phyloP scores from a whole-genome alignment of 2,113 vertebrate genomes.

The Pteronura brasiliensis region DNA sequence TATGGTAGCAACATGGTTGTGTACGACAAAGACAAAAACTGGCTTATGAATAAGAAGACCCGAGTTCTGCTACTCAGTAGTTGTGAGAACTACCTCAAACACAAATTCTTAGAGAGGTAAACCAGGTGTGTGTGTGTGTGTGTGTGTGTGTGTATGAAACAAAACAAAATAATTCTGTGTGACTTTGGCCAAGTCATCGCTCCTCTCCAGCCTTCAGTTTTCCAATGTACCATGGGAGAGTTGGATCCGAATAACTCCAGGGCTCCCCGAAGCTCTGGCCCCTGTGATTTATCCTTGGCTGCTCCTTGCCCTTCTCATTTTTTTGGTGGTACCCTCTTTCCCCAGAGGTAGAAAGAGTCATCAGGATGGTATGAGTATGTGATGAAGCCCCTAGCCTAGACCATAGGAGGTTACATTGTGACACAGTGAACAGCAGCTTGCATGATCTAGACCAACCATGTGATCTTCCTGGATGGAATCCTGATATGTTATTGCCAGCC shows the following conservation, averaged over 20 bases:
- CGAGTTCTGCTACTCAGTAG: neutral
- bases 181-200: neutral
- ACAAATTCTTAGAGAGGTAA: neutral
- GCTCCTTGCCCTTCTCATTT: neutral
- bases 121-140: neutral
- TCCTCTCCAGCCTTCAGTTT: slow-evolving; percentile 15
- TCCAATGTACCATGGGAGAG: neutral
- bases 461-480: neutral
- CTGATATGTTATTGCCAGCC: neutral
- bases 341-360: neutral
- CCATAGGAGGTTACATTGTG: neutral
- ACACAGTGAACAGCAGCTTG: neutral
- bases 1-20: neutral
- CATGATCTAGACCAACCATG: neutral
- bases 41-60: neutral
- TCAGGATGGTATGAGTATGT: neutral
- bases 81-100: neutral
- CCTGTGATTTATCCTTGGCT: neutral
- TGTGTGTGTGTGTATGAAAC: neutral
- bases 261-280: neutral
- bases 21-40: neutral
- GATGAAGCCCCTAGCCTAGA: neutral
- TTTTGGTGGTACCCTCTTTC: neutral
- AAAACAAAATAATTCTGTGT: neutral
- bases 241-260: neutral